Conservation (phyloP, 2,113 vertebrate genomes). For the rat (Rattus norvegicus) region GRCr8 NC_086023.1:60494001-60494500, state of each 20-base stretch:
- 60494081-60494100: slow-evolving; percentile 47
- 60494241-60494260: background rate
- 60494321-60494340: slow-evolving; percentile 17
- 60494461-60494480: background rate
- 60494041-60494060: slow-evolving; percentile 29
- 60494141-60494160: background rate
- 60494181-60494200: background rate
- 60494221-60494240: background rate
- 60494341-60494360: slow-evolving; percentile 20
- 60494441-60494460: background rate
- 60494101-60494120: slow-evolving; percentile 13
- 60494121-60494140: background rate
- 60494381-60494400: slow-evolving; percentile 32
- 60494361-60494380: slow-evolving; percentile 52
- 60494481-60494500: background rate
- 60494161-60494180: slow-evolving; percentile 43
- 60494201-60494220: background rate
- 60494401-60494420: background rate
- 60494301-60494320: background rate
- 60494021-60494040: background rate
- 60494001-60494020: background rate
- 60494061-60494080: slow-evolving; percentile 13
- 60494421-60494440: background rate
- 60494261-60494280: slow-evolving; percentile 62
- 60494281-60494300: slow-evolving; percentile 51